These are phyloP conservation scores for Champsocephalus esox DNA, from an alignment of 2,797 vertebrate genomes.

Conservation along the genomic window DNA sequence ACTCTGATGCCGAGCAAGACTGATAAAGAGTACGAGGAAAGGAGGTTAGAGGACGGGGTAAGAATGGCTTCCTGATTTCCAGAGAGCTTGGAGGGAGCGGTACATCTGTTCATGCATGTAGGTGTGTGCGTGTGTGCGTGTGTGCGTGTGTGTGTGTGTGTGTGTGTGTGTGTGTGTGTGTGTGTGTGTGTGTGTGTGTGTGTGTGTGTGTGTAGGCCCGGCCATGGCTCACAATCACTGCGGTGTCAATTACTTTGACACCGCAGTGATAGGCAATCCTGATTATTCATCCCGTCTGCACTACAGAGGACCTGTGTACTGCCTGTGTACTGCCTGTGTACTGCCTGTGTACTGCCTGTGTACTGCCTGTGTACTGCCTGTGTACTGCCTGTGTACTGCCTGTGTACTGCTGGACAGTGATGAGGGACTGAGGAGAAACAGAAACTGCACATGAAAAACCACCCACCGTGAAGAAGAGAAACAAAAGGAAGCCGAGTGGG, in stretches of 20 bases:
- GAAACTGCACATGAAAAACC: slow-evolving; percentile 69
- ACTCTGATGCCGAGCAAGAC: slow-evolving; percentile 36
- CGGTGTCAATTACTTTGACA: slow-evolving; percentile 69
- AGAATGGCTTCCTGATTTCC: slow-evolving; percentile 59
- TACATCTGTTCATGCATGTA: slow-evolving; percentile 24
- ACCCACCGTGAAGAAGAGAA: slow-evolving; percentile 68
- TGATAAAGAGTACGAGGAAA: slow-evolving; percentile 25
- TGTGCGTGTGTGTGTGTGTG: slow-evolving; percentile 13
- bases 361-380: too few species aligned
- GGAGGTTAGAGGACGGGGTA: slow-evolving; percentile 30
- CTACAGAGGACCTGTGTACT: slow-evolving; percentile 73
- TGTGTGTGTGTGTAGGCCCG: not conserved
- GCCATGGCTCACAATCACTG: slow-evolving; percentile 50
- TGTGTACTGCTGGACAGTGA: slow-evolving; percentile 66
- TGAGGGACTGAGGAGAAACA: slow-evolving; percentile 60
- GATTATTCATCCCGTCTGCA: slow-evolving; percentile 72
- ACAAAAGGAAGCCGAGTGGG: slow-evolving; percentile 30
- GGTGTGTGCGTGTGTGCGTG: not conserved
- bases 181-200: not conserved
- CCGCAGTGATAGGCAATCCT: slow-evolving; percentile 74
- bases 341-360: too few species aligned
- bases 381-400: too few species aligned
- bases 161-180: not conserved
- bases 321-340: slow-evolving; percentile 56
- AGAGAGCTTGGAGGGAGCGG: slow-evolving; percentile 49